Conservation (phyloP, 2,797 vertebrate species). For the Uromys caudimaculatus region DNA sequence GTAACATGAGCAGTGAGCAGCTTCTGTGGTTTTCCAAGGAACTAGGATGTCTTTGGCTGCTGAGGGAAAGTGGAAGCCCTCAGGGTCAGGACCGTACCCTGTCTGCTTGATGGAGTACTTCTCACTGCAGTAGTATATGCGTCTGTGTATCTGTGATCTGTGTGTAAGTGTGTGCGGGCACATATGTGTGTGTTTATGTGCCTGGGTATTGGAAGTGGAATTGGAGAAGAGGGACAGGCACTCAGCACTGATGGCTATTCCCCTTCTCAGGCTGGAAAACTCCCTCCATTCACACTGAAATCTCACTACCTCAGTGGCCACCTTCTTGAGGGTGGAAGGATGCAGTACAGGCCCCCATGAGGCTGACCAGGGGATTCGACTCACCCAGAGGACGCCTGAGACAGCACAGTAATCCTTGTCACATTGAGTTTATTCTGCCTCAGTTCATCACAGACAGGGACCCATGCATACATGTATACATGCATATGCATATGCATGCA, state of each 20-base stretch:
- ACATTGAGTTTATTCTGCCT: not conserved
- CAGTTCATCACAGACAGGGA: not conserved
- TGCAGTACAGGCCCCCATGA: fast-evolving
- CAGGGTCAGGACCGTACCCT: not conserved
- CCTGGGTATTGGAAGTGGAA: not conserved
- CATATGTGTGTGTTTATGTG: not conserved
- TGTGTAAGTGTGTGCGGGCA: not conserved
- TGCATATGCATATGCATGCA: not conserved
- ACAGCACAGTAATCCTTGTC: not conserved
- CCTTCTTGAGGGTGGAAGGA: fast-evolving
- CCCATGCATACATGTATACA: not conserved
- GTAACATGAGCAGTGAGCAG: not conserved
- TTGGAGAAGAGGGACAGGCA: not conserved
- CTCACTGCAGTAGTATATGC: not conserved
- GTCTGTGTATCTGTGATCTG: not conserved
- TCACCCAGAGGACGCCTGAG: fast-evolving
- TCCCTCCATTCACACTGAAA: not conserved
- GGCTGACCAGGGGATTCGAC: not conserved
- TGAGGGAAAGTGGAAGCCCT: not conserved
- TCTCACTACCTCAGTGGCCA: not conserved
- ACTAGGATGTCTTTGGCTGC: not conserved
- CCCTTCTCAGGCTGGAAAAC: not conserved
- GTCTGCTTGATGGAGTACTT: not conserved
- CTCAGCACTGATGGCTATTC: not conserved
- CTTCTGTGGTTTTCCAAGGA: not conserved